phyloP scores from a whole-genome alignment of 1,140 invertebrate species.

The Zaprionus africanus region DNA sequence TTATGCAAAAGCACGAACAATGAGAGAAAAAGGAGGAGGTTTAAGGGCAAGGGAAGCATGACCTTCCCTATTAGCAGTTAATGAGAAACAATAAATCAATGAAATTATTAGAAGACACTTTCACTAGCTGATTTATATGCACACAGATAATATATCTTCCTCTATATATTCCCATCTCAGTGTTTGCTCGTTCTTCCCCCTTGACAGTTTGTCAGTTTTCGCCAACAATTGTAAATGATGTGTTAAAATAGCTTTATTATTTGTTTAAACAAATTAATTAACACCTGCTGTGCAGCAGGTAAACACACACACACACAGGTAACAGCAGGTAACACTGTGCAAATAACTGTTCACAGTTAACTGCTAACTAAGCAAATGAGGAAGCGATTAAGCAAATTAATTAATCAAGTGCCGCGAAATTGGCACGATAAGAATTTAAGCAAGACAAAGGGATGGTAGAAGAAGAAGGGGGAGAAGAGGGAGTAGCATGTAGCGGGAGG shows the following conservation, averaged over 20 bases:
- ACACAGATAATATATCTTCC: neutral
- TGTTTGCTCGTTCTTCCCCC: neutral
- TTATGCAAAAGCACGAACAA: conserved; percentile 17
- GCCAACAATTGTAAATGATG: conserved; percentile 32
- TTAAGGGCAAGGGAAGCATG: neutral
- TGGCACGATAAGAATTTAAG: conserved; percentile 4
- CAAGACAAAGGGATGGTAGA: neutral
- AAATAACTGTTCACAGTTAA: conserved; percentile 46
- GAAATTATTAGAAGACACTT: conserved; percentile 7
- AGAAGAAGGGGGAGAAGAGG: neutral
- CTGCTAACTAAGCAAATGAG: conserved; percentile 54
- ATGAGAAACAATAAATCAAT: conserved; percentile 17
- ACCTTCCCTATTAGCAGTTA: neutral
- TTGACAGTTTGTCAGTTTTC: neutral
- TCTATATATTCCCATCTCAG: neutral
- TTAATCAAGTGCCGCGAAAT: conserved; percentile 66
- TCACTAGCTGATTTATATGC: conserved; percentile 3
- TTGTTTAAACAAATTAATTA: conserved; percentile 71
- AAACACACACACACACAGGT: conserved; percentile 5
- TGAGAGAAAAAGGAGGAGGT: neutral
- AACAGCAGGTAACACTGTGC: conserved; percentile 22
- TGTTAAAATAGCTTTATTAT: conserved; percentile 30
- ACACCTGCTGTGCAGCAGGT: conserved; percentile 62
- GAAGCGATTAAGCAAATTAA: conserved; percentile 64
- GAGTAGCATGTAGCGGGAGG: neutral